Evolutionary conservation across 2,797 vertebrate genomes (phyloP).

Genomic region (Sebastes matsubarae): DNA sequence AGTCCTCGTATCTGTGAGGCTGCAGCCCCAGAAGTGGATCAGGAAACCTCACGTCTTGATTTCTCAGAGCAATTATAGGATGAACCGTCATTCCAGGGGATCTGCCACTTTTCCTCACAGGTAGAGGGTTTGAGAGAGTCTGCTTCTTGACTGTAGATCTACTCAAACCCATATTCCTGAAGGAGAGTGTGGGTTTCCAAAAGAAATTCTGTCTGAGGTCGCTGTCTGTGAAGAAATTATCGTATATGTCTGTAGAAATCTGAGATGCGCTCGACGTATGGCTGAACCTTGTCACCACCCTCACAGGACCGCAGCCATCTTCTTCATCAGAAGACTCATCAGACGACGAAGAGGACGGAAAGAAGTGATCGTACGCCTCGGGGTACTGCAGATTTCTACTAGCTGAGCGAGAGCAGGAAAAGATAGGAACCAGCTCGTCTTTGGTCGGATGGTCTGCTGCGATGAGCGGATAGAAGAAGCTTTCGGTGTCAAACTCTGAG

Average conservation of each 20-base stretch:
- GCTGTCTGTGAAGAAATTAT: constrained; percentile 79
- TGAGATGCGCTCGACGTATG: constrained; percentile 27
- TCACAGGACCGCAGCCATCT: constrained; percentile 58
- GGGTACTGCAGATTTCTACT: constrained; percentile 82
- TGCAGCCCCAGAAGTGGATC: constrained; percentile 66
- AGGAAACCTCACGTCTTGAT: constrained; percentile 49
- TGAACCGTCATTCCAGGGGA: constrained; percentile 24
- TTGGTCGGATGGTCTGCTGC: constrained; percentile 34
- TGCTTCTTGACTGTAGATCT: constrained; percentile 34
- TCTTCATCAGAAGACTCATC: constrained; percentile 81
- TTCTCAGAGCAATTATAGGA: constrained; percentile 46
- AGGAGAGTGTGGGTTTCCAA: constrained; percentile 76
- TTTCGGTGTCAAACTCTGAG: constrained; percentile 85
- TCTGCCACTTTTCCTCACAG: constrained; percentile 20
- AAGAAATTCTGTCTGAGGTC: constrained; percentile 71
- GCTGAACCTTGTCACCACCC: constrained; percentile 69
- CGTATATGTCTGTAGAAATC: constrained; percentile 81
- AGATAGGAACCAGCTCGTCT: constrained; percentile 67
- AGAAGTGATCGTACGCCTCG: constrained; percentile 90
- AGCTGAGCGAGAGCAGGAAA: constrained; percentile 67
- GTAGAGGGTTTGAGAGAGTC: constrained; percentile 12
- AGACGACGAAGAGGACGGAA: constrained; percentile 78
- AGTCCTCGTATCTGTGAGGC: constrained; percentile 57
- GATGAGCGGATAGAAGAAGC: constrained; percentile 69
- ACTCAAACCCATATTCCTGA: constrained; percentile 68